Percentiles rank a stretch among this genome's conserved stretches.
phyloP scores from a whole-genome alignment of 2,113 vertebrate species.

The Microcebus lehilahytsara region DNA sequence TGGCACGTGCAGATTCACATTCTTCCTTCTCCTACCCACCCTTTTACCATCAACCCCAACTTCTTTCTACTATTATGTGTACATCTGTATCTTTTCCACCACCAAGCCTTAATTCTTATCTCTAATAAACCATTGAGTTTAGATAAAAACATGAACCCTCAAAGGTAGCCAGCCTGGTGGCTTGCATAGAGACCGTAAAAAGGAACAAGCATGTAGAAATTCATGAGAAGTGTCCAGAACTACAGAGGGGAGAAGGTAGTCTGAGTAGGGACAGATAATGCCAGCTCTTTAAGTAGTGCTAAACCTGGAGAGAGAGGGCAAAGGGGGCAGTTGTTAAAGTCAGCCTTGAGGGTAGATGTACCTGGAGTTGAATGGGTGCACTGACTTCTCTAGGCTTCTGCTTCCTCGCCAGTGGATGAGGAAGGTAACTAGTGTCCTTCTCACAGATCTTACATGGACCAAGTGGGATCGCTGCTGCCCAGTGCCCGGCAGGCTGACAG shows the following conservation, averaged over 20 bases:
- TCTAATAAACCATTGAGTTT: neutral
- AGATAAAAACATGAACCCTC: constrained; percentile 12
- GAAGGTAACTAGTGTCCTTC: neutral
- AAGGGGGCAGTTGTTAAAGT: neutral
- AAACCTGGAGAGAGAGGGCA: neutral
- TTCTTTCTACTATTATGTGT: neutral
- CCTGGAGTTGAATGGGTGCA: neutral
- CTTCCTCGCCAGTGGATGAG: neutral
- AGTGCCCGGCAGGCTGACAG: neutral
- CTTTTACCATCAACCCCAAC: neutral
- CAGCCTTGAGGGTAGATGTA: neutral
- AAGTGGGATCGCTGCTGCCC: neutral
- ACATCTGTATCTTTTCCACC: neutral
- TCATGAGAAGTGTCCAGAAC: neutral
- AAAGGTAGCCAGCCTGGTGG: neutral
- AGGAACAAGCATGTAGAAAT: neutral
- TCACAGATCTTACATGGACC: neutral
- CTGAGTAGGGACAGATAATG: neutral
- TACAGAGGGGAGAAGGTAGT: neutral
- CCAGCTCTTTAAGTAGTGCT: neutral
- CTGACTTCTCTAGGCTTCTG: neutral
- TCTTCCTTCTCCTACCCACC: neutral
- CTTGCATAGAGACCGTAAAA: neutral
- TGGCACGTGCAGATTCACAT: neutral
- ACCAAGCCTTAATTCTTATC: neutral